Evolutionary conservation across 1,140 invertebrate species (phyloP), one percentile per base, ranked within the genome.

Genomic region (Cepaea nemoralis): DNA sequence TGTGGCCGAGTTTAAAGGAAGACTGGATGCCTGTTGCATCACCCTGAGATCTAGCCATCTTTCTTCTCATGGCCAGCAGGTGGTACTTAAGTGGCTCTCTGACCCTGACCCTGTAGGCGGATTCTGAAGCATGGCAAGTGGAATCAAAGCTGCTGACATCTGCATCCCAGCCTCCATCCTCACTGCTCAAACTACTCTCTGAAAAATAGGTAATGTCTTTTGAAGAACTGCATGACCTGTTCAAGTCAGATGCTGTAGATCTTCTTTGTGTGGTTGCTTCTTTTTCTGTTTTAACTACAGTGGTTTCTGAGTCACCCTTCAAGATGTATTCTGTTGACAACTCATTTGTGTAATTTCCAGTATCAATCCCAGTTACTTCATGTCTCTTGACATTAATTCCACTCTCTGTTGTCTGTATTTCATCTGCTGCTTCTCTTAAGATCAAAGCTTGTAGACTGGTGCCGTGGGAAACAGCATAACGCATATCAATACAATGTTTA

Each of bases 161-260:
- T 39, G 76, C 76, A 50, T 78, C 76, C 31, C 45, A 42, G 10
- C 33, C 45, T 1, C 35, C 55, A 5, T 78, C 76, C 33, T 78
- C 76, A 42, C 76, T 67, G 59, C 76, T 78, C 10, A 78, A 31
- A 39, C 67, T 78, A 40, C 76, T 78, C 63, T 78, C 76, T 16
- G 66, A 55, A 66, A 37, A 78, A 33, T 78, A 55, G 16, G 76
- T 78, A 33, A 78, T 67, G 31, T 78, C 59, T 22, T 10, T 55
- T 12, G 76, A 78, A 24, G 76, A 78, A 33, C 59, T 48, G 35
- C 74, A 14, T 10, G 67, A 70, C n/a, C 27, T 76, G 27, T 74
- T 40, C 39, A 24, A 19, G 24, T 74, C 71, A 37, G 37, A 74
- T 27, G 14, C 1, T 24, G 2, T 35, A 16, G 67, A 69, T 69